Evolutionary conservation across 2,113 vertebrate species (phyloP).

Genomic region (Rattus rattus): DNA sequence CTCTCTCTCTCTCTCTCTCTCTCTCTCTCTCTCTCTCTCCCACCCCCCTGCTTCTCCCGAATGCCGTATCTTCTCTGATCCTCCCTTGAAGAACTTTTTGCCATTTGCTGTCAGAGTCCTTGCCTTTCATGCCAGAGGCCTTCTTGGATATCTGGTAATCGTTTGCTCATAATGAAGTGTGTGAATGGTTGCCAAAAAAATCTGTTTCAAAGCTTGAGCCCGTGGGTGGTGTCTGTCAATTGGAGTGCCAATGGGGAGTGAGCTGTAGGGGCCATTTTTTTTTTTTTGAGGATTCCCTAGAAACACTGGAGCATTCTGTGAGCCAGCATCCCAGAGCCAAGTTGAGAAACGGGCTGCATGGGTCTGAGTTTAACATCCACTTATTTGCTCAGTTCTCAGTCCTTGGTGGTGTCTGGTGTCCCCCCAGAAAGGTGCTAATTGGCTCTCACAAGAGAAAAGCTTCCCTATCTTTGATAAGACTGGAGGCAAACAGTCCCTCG

Average conservation of each 20-base stretch:
- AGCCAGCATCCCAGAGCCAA: neutral
- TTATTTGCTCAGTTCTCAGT: neutral
- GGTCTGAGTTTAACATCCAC: neutral
- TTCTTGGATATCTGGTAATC: neutral
- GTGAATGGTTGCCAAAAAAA: neutral
- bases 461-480: fast-evolving
- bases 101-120: neutral
- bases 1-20: too few relatives aligned
- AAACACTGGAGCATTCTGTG: neutral
- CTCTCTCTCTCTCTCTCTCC: neutral
- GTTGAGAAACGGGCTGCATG: neutral
- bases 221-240: neutral
- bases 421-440: neutral
- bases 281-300: neutral
- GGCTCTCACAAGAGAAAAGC: neutral
- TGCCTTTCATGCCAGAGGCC: neutral
- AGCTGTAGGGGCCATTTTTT: neutral
- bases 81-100: neutral
- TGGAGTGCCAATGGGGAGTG: neutral
- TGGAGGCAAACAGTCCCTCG: neutral
- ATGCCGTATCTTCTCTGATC: neutral
- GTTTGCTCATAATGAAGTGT: neutral
- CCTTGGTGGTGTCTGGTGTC: neutral
- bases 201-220: neutral
- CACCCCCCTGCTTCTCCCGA: neutral